Conservation (phyloP, 2,113 vertebrate species). For the Delphinapterus leucas region DNA sequence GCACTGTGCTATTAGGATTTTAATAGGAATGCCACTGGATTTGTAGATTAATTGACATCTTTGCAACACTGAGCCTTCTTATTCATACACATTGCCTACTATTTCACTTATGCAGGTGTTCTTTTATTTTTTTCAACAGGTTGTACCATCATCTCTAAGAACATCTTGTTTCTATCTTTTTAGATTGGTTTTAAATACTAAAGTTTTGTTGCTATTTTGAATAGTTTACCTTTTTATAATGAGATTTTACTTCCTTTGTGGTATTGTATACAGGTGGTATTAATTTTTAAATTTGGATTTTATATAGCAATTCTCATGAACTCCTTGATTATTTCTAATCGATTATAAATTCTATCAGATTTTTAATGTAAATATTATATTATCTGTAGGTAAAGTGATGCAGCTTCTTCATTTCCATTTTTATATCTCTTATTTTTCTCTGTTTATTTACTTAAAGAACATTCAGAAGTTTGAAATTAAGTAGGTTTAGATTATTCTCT, state of each 20-base stretch:
- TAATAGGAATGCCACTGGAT: neutral
- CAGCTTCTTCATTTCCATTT: neutral
- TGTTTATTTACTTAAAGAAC: neutral
- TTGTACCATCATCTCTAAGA: neutral
- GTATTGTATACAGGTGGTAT: neutral
- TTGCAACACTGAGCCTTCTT: neutral
- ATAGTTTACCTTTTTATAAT: neutral
- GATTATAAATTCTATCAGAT: neutral
- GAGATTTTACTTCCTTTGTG: neutral
- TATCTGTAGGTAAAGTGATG: neutral
- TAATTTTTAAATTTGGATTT: neutral
- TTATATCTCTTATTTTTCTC: neutral
- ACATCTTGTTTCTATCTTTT: neutral
- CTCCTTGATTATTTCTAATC: neutral
- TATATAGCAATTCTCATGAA: too few relatives aligned
- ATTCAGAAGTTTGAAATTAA: neutral
- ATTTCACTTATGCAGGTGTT: neutral
- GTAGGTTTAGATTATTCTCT: neutral
- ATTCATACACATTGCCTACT: neutral
- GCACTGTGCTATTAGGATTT: neutral
- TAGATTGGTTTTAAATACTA: neutral
- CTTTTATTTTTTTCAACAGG: neutral
- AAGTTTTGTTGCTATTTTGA: neutral
- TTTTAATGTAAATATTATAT: neutral
- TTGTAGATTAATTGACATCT: neutral